These are phyloP conservation scores for Dunckerocampus dactyliophorus DNA, from an alignment of 2,113 vertebrate genomes.

Conservation along the genomic window DNA sequence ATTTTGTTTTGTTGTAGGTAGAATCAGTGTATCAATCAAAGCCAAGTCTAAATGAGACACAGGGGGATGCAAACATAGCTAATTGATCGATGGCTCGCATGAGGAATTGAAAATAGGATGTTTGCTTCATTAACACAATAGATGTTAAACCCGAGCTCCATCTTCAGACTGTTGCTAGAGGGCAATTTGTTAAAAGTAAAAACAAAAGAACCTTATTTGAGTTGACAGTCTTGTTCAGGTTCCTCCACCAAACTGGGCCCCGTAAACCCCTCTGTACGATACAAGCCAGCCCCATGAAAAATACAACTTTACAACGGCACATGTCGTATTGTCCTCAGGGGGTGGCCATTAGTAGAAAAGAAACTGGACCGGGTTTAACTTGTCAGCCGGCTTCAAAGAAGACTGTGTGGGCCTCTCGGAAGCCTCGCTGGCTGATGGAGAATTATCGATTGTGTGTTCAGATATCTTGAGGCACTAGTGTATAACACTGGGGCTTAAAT, in stretches of 20 bases:
- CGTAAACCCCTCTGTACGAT: conserved; percentile 34
- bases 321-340: conserved; percentile 53
- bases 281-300: conserved; percentile 46
- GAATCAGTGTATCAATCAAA: conserved; percentile 72
- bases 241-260: conserved; percentile 26
- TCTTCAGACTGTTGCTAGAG: conserved; percentile 50
- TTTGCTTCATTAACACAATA: conserved; percentile 65
- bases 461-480: conserved; percentile 72
- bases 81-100: conserved; percentile 73
- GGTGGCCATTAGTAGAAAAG: conserved; percentile 63
- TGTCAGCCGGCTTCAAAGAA: conserved; percentile 74
- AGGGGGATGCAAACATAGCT: conserved; percentile 61
- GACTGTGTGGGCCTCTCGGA: conserved; percentile 60
- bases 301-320: conserved; percentile 46
- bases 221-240: conserved; percentile 42
- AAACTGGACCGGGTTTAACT: conserved; percentile 71
- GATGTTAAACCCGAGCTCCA: conserved; percentile 51
- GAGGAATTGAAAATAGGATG: conserved; percentile 68
- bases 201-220: conserved; percentile 18
- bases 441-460: conserved; percentile 75
- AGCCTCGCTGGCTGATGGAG: conserved; percentile 68
- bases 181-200: conserved; percentile 29
- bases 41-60: conserved; percentile 72
- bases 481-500: conserved; percentile 71
- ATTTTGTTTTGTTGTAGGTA: conserved; percentile 61